phyloP scores from a whole-genome alignment of 1,140 invertebrate species.

The Ptiloglossa arizonensis region DNA sequence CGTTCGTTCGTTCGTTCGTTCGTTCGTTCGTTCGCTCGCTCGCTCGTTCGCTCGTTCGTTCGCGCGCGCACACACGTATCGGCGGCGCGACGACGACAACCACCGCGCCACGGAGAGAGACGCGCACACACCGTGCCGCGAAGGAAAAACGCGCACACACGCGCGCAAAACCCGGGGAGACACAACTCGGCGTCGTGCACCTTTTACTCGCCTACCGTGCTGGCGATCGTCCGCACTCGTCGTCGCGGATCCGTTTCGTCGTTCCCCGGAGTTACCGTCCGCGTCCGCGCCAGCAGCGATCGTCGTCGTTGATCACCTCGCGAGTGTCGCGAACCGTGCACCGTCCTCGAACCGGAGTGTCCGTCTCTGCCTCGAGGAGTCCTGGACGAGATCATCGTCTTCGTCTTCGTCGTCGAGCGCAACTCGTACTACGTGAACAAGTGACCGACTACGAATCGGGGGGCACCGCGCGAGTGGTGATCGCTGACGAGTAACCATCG shows the following conservation, averaged over 20 bases:
- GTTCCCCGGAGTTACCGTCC: constrained; percentile 28
- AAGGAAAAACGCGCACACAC: constrained; percentile 55
- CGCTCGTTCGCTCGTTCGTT: neutral
- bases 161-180: constrained; percentile 26
- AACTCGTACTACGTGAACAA: neutral
- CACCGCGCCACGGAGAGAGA: constrained; percentile 42
- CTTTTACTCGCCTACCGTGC: constrained; percentile 46
- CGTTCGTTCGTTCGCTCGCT: neutral
- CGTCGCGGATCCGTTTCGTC: constrained; percentile 25
- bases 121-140: constrained; percentile 43
- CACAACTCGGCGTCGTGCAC: constrained; percentile 45
- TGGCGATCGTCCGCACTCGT: constrained; percentile 26
- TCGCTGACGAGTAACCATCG: neutral
- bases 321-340: constrained; percentile 55
- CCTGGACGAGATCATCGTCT: neutral
- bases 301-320: constrained; percentile 41
- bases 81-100: no score
- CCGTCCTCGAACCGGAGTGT: constrained; percentile 16
- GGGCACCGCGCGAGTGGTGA: no score
- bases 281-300: constrained; percentile 40
- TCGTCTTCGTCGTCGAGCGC: neutral
- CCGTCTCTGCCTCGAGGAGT: neutral
- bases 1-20: neutral
- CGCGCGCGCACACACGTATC: constrained; percentile 32
- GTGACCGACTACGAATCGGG: no score